Conservation (phyloP, 2,888 invertebrate genomes). For the Mythimna loreyi region DNA sequence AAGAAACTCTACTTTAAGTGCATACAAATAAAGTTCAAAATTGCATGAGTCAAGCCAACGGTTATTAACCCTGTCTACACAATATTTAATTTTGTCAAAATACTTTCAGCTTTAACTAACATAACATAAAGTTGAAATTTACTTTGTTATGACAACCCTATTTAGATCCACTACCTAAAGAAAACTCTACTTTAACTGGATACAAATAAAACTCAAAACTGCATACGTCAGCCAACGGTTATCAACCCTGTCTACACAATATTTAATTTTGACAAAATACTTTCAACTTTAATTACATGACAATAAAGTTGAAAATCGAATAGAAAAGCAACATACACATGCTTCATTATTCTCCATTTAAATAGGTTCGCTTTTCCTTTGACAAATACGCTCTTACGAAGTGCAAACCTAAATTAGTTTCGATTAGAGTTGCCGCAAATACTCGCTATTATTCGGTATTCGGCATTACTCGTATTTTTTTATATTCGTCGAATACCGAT, state of each 20-base stretch:
- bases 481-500: too few species aligned
- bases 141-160: slow-evolving; percentile 51
- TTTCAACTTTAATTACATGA: slow-evolving; percentile 1
- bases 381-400: slow-evolving; percentile 16
- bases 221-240: neutral
- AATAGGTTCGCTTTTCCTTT: slow-evolving; percentile 15
- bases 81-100: neutral
- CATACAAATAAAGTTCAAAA: neutral
- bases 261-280: neutral
- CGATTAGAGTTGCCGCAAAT: too few species aligned
- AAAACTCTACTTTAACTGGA: fast-evolving
- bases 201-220: slow-evolving; percentile 4
- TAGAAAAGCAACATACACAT: neutral
- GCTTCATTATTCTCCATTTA: slow-evolving; percentile 3
- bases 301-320: slow-evolving; percentile 38
- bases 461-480: too few species aligned
- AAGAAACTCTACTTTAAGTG: neutral
- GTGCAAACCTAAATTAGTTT: slow-evolving; percentile 34
- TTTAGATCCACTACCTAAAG: neutral
- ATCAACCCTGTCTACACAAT: neutral
- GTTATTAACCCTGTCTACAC: neutral
- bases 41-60: neutral
- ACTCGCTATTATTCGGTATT: too few species aligned
- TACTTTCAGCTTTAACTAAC: slow-evolving; percentile 2
- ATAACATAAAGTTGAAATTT: slow-evolving; percentile 26